Base-by-base conservation (phyloP, 92 coral and sea anemone species). In the Scolanthus callimorphus region DNA sequence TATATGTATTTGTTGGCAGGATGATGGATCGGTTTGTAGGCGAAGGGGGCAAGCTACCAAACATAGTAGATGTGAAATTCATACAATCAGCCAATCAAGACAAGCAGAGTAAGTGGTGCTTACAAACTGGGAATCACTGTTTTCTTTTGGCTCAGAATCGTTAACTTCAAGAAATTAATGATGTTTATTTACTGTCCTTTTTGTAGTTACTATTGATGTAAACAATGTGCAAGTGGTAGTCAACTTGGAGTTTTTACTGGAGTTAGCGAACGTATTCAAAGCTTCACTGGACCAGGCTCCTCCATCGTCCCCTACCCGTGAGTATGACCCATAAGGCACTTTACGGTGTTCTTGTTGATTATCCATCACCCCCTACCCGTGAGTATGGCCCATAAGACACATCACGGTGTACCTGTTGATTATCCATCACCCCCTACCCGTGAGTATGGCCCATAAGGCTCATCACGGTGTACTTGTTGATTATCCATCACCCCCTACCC, bases 1-100 rank as follows among this genome's bases (percentile, higher is more conserved):
- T n/a, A n/a, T n/a, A n/a, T n/a, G n/a, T 34, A 34, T 34, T 34
- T 34, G 15, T 34, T 15, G 6, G 41, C 47, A 92, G 99, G 63
- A 94, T 94, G 99, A 94, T 94, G 61, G 96, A 94, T 29, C 78
- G 96, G 29, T 83, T 65, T 55, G 39, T 27, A 6, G 90, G 78
- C 11, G 65, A 56, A 20, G 49, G 75, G 9, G 51, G 84, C 9
- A 73, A 79, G 1, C 60, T 54, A 0, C 84, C 80, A 25, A 89
- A 94, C 69, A 94, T 94, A 96, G 71, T 94, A 15, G 94, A 80
- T n/a, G 60, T 94, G 27, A 70, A 84, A 57, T 84, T 80, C 45
- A 51, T 62, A 38, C 99, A 94, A 65, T 69, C 86, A 2, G 56
- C 67, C 17, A 69, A 63, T 44, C 89, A 76, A 66, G 94, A 84